Percentiles rank a stretch among this genome's conserved stretches.
These are phyloP conservation scores for Hestina assimilis DNA, from an alignment of 1,140 invertebrate genomes.

Conservation along the genomic window DNA sequence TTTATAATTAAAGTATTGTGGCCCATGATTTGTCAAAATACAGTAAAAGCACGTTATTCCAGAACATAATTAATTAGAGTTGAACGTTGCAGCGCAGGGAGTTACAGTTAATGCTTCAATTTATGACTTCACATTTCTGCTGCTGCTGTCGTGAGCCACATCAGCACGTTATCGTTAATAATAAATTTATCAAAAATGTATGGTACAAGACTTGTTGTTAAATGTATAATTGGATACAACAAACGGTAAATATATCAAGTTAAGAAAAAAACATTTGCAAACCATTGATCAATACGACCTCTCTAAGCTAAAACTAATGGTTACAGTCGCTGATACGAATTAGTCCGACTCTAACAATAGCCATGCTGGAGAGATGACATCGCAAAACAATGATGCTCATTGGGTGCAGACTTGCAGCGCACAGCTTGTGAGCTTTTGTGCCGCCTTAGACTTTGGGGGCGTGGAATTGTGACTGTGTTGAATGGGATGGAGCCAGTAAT, in stretches of 20 bases:
- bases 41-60: background rate
- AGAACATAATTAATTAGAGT: background rate
- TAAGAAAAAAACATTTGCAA: no score
- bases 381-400: slow-evolving; percentile 3
- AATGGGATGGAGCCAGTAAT: no score
- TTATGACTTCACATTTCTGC: background rate
- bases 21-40: no score
- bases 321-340: slow-evolving; percentile 7
- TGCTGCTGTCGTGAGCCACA: no score
- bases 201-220: no score
- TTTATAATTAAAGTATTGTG: no score
- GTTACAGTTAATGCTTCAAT: background rate
- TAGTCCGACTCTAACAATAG: slow-evolving; percentile 2
- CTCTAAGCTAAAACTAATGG: background rate
- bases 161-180: no score
- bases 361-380: background rate
- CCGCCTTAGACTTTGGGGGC: background rate
- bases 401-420: background rate
- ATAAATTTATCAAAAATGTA: no score
- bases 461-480: no score
- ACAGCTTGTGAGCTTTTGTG: background rate
- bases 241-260: no score
- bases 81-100: background rate
- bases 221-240: no score
- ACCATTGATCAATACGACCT: background rate